A percentile compares a stretch with the other conserved stretches of the same genome.
Conservation (phyloP, 2,797 vertebrate genomes). For the Sphenopsis melanotis region DNA sequence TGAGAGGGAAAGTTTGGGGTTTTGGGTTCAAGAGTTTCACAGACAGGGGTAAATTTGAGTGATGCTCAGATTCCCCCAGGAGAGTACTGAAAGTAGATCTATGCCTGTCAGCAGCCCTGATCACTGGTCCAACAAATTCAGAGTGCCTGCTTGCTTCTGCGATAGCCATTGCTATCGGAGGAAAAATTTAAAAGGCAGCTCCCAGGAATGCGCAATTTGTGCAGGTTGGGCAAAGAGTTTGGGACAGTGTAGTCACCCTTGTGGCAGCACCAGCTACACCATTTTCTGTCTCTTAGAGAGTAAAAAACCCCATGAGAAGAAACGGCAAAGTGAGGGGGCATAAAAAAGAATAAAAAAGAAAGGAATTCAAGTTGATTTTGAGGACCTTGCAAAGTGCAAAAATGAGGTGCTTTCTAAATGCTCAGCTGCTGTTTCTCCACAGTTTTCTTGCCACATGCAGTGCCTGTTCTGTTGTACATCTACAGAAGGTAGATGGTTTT, state of each 20-base stretch:
- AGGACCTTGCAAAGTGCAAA: not conserved
- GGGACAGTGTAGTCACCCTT: not conserved
- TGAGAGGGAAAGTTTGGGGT: fast-evolving
- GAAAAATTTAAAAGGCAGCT: not conserved
- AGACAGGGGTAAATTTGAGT: not conserved
- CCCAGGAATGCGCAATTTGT: not conserved
- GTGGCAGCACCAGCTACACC: not conserved
- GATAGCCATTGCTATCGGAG: no score
- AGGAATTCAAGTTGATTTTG: not conserved
- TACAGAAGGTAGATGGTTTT: not conserved
- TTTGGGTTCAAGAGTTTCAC: not conserved
- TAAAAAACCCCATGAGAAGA: not conserved
- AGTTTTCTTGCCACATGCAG: not conserved
- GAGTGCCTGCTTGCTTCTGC: not conserved
- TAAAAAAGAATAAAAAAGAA: not conserved
- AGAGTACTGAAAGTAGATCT: not conserved
- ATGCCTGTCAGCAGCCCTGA: no score
- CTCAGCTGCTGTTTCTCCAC: not conserved
- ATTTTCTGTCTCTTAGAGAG: not conserved
- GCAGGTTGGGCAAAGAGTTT: not conserved
- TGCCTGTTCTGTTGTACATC: not conserved
- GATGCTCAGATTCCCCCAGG: not conserved
- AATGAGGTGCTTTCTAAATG: fast-evolving
- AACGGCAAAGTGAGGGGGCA: fast-evolving
- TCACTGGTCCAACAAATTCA: not conserved